Base-by-base conservation (phyloP, 1,140 invertebrate species). In the Microplitis demolitor region DNA sequence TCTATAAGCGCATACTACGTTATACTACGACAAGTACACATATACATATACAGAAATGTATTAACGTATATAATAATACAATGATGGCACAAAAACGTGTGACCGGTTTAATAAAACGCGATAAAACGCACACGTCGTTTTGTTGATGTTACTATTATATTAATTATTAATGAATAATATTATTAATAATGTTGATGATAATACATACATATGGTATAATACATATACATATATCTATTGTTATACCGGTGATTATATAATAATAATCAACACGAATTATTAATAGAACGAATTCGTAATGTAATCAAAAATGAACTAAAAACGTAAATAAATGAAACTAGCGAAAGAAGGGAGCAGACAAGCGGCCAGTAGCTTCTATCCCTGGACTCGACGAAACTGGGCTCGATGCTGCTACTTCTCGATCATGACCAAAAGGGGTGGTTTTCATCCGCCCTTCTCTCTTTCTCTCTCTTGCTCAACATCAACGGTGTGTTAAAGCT, bases 311-410 rank as follows among this genome's bases (percentile, higher is more conserved):
- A 81, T 80, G 73, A 83, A 83, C 77, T 82, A 85, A 84, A 45
- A 86, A 84, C 78, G 82, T 79, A 86, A 84, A 83, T 78, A 85
- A 86, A 84, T 84, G 82, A 86, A 86, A 86, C 81, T 86, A 86
- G 84, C 83, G 84, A 86, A 86, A 85, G 83, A 85, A 86, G 83
- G 84, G 83, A 85, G 84, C 83, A 84, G 83, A 85, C 82, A 84
- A 85, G 80, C 83, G 80, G 79, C 83, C 82, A 83, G 82, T 84
- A 81, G 82, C 83, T 83, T 83, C 83, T 85, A 85, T 82, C 79
- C 83, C 83, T 82, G 84, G 80, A 80, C 83, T 85, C 82, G 80
- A 82, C 79, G 78, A 78, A 83, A 85, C 79, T 82, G 75, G 78
- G 70, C 71, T 68, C 71, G 66, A 68, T 67, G 69, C 77, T 82